Evolutionary conservation across 2,797 vertebrate genomes (phyloP), one percentile per base, ranked within the genome.

Genomic region (Sebastiscus albofasciatus): DNA sequence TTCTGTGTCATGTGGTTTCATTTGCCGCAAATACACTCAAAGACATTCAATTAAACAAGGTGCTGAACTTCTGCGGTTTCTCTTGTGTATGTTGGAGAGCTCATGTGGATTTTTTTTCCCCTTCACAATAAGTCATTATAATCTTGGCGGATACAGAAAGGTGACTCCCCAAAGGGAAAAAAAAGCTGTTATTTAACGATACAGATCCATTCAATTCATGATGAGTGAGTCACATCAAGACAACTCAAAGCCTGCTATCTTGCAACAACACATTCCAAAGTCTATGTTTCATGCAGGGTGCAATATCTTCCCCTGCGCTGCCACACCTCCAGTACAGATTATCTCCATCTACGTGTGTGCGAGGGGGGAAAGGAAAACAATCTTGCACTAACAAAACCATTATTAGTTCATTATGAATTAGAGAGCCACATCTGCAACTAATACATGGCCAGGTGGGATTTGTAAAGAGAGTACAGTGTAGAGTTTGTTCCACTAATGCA

Each of bases 321-420:
- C 97, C 96, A 96, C 97, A 97, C 97, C 97, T 96, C 90, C 85
- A 94, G 96, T 95, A 95, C 97, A 97, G 97, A 98, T 97, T 96
- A 97, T 95, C 95, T 96, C 90, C 86, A 87, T 95, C 93, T 94
- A 94, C 94, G 88, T 93, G 96, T 96, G 94, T 94, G 92, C 66
- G 75, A 86, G 89, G 94, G 94, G 93, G 89, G 89, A 85, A 96
- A 96, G 94, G 72, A 95, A 93, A 95, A 94, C 94, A 94, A 87
- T 90, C 94, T 90, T 94, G 95, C 95, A 96, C 96, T 95, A 97
- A 96, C 96, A 97, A 95, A 96, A 95, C 94, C 95, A 97, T 97
- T 98, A 97, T 97, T 97, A 96, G 94, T 94, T 96, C 93, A 95
- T 92, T 96, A 96, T 96, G 97, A 96, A 97, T 97, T 96, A 95